Conservation (phyloP, 2,797 vertebrate species). For the Ficedula albicollis region DNA sequence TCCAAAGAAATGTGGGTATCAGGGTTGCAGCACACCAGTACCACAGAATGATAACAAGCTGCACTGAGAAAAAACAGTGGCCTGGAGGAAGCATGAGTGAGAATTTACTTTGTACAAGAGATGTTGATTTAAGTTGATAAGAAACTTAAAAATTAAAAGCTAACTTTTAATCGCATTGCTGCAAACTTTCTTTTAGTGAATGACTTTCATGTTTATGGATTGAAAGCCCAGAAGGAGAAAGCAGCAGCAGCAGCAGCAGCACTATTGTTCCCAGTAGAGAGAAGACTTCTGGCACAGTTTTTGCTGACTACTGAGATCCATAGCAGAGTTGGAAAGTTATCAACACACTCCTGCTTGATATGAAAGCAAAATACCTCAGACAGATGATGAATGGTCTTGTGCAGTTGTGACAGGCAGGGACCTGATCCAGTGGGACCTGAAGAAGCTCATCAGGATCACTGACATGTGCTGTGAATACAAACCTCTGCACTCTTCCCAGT, state of each 20-base stretch:
- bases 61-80: background rate
- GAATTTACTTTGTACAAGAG: background rate
- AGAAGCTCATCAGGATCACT: background rate
- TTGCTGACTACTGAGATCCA: background rate
- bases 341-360: background rate
- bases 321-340: background rate
- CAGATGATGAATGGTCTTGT: background rate
- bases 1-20: background rate
- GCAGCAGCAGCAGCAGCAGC: background rate
- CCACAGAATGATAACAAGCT: background rate
- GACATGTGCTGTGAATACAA: background rate
- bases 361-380: background rate
- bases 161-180: background rate
- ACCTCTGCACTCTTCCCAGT: background rate
- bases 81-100: background rate
- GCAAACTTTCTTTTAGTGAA: background rate
- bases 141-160: background rate
- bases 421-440: background rate
- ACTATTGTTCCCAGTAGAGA: background rate
- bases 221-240: background rate
- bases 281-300: background rate
- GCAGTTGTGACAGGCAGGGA: fast-evolving
- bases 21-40: background rate
- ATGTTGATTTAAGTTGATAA: background rate
- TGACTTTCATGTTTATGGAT: background rate